Conservation (phyloP, 2,888 invertebrate species). For the Lathronympha strigana region DNA sequence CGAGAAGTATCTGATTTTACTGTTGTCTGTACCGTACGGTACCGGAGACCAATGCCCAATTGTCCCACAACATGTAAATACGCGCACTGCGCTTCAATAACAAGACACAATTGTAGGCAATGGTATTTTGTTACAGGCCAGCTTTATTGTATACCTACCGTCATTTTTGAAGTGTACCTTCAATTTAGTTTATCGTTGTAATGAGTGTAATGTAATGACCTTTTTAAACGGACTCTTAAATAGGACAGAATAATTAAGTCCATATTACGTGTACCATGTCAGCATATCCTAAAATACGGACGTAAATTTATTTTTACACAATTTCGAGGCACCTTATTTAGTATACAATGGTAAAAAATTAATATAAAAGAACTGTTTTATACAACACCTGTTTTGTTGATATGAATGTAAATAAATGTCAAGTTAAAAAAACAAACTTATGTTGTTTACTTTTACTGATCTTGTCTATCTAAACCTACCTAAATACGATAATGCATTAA, state of each 20-base stretch:
- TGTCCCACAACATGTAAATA: no score
- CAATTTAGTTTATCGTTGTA: constrained; percentile 16
- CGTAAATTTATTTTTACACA: constrained; percentile 75
- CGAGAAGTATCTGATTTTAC: no score
- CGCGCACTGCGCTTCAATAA: background rate
- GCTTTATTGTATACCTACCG: constrained; percentile 6
- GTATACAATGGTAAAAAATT: constrained; percentile 75
- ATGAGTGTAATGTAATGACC: background rate
- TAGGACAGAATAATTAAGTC: constrained; percentile 50
- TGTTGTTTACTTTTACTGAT: constrained; percentile 33
- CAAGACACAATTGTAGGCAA: no score
- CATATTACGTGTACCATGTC: constrained; percentile 56
- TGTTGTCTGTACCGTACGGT: no score
- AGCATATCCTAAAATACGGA: constrained; percentile 64
- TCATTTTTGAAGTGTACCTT: constrained; percentile 20
- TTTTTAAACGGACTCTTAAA: constrained; percentile 5
- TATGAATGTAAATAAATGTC: constrained; percentile 85
- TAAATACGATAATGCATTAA: no score
- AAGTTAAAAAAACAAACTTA: constrained; percentile 69
- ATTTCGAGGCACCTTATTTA: constrained; percentile 75
- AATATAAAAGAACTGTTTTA: constrained; percentile 80
- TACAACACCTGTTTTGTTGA: constrained; percentile 85
- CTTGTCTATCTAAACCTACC: no score
- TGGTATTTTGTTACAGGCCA: background rate
- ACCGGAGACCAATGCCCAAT: no score